phyloP scores from a whole-genome alignment of 2,113 vertebrate species.

The Bubo blakistoni region DNA sequence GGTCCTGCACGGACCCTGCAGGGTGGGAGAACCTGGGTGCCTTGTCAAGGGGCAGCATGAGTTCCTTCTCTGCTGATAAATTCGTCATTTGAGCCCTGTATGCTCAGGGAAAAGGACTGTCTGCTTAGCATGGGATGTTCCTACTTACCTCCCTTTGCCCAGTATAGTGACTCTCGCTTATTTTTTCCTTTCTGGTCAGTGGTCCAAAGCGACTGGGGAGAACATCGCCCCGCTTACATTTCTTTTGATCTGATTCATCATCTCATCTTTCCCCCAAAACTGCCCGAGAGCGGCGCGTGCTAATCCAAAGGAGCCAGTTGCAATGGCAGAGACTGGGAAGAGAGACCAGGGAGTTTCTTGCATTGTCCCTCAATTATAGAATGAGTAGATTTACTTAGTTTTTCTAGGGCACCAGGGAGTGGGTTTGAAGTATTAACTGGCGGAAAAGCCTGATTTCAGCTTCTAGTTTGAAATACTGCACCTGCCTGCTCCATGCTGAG shows the following conservation, averaged over 20 bases:
- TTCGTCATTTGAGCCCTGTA: accelerated
- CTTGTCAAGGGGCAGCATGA: background rate
- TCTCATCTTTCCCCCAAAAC: background rate
- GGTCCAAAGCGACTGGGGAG: background rate
- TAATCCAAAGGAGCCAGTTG: background rate
- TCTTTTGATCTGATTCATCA: background rate
- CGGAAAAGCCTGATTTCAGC: background rate
- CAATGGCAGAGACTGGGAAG: background rate
- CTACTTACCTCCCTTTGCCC: background rate
- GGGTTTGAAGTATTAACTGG: background rate
- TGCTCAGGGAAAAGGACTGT: background rate
- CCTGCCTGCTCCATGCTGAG: accelerated
- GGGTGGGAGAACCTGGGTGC: background rate
- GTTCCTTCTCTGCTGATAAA: background rate
- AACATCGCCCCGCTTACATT: accelerated
- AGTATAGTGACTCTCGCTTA: accelerated
- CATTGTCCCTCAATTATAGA: background rate
- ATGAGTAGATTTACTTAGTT: background rate
- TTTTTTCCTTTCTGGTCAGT: background rate
- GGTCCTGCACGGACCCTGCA: background rate
- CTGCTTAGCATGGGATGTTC: background rate
- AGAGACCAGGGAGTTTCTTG: background rate
- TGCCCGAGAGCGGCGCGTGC: accelerated
- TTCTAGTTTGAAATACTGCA: background rate
- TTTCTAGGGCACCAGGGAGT: background rate